Evolutionary conservation across 2,797 vertebrate species (phyloP).

Genomic region (Thamnophis elegans): DNA sequence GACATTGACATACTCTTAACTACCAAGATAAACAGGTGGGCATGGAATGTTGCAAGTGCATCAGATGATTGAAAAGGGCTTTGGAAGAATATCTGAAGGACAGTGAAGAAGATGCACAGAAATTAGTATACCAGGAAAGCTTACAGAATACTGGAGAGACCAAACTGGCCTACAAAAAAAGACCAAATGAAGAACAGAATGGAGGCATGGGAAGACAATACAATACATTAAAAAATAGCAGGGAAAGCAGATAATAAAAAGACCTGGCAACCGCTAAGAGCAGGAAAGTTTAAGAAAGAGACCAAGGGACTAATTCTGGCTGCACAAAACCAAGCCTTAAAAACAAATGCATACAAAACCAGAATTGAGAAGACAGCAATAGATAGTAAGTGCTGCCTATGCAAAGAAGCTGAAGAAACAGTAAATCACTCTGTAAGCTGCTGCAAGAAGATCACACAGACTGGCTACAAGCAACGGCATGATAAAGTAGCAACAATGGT

Average conservation of each 20-base stretch:
- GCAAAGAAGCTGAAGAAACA: neutral
- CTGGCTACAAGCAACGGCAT: neutral
- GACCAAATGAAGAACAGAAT: neutral
- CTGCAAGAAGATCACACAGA: neutral
- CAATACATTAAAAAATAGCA: neutral
- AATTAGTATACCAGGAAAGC: neutral
- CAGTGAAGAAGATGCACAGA: neutral
- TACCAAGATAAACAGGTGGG: neutral
- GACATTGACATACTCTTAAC: neutral
- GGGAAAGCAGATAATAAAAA: neutral
- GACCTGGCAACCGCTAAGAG: neutral
- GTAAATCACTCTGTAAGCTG: neutral
- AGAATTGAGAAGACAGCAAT: neutral
- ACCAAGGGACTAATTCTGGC: neutral
- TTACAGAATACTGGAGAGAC: neutral
- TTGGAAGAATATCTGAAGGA: neutral
- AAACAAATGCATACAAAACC: neutral
- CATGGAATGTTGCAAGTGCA: neutral
- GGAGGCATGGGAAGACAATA: neutral
- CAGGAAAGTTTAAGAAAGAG: neutral
- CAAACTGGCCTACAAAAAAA: neutral
- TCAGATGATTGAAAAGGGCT: neutral
- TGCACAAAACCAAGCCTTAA: neutral
- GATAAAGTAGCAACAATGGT: neutral
- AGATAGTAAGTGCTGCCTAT: neutral